These are phyloP conservation scores for Pterophyllum scalare DNA, from an alignment of 2,113 vertebrate species.

Conservation along the genomic window DNA sequence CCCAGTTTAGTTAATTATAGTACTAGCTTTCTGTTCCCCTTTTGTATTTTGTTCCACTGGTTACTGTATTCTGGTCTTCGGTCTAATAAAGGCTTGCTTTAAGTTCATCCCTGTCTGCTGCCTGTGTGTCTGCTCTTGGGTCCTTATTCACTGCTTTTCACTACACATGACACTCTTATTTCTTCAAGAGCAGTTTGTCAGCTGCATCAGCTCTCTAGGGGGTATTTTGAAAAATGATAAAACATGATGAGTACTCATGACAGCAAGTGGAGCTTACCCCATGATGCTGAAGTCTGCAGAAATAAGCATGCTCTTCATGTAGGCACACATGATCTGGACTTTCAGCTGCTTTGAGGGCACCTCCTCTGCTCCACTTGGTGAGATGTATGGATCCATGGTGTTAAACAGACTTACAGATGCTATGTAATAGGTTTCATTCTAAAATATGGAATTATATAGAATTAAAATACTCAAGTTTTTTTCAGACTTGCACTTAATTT, in stretches of 20 bases:
- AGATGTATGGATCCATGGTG: constrained; percentile 41
- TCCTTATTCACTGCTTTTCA: too few relatives aligned
- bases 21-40: too few relatives aligned
- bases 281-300: constrained; percentile 82
- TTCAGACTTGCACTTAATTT: background rate
- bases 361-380: constrained; percentile 44
- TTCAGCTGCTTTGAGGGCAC: constrained; percentile 62
- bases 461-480: background rate
- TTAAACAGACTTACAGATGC: constrained; percentile 82
- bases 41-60: too few relatives aligned
- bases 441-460: constrained; percentile 22
- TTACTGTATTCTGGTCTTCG: too few relatives aligned
- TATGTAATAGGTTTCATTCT: constrained; percentile 84
- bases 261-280: constrained; percentile 75
- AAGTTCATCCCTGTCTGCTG: too few relatives aligned
- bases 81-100: too few relatives aligned
- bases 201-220: background rate
- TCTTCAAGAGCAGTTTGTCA: background rate
- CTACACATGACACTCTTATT: background rate
- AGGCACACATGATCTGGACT: constrained; percentile 83
- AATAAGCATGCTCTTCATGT: constrained; percentile 80
- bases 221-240: background rate
- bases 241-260: constrained; percentile 20
- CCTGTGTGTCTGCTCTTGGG: too few relatives aligned
- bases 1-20: too few relatives aligned